phyloP scores from a whole-genome alignment of 2,888 invertebrate genomes.

The Congeria kusceri region DNA sequence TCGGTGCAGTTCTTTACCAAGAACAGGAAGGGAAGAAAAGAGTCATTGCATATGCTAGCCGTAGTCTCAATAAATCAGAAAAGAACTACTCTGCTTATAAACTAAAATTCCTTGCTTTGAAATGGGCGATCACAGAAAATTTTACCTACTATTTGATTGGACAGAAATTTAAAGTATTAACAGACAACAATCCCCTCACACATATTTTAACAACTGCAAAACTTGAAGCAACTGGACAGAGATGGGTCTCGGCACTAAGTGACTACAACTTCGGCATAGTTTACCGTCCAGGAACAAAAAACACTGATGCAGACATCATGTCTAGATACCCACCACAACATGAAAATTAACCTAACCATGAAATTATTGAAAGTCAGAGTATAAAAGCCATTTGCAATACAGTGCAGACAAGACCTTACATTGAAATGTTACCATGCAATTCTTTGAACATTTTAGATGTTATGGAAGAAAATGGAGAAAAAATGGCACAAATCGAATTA shows the following conservation, averaged over 20 bases:
- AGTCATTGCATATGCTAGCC: slow-evolving; percentile 6
- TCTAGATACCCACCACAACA: slow-evolving; percentile 4
- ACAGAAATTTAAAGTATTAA: neutral
- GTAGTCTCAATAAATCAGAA: neutral
- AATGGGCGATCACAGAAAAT: neutral
- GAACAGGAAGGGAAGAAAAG: slow-evolving; percentile 6
- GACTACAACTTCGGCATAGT: slow-evolving; percentile 11
- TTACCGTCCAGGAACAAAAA: slow-evolving; percentile 1
- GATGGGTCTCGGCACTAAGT: slow-evolving; percentile 14
- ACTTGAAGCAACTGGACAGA: slow-evolving; percentile 13
- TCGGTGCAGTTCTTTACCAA: slow-evolving; percentile 10
- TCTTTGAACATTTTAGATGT: no score
- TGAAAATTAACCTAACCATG: neutral
- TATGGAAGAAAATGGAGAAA: no score
- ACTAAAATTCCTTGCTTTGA: no score
- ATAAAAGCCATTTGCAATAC: slow-evolving; percentile 2
- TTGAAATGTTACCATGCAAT: slow-evolving; percentile 14
- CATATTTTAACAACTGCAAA: slow-evolving; percentile 8
- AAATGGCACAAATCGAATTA: no score
- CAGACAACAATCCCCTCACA: neutral
- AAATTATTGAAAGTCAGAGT: slow-evolving; percentile 4
- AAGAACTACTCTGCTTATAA: no score
- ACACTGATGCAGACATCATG: slow-evolving; percentile 14
- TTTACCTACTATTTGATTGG: neutral
- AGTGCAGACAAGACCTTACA: neutral